Base-by-base conservation (phyloP, 2,888 invertebrate species). In the Ormyrus thymus region DNA sequence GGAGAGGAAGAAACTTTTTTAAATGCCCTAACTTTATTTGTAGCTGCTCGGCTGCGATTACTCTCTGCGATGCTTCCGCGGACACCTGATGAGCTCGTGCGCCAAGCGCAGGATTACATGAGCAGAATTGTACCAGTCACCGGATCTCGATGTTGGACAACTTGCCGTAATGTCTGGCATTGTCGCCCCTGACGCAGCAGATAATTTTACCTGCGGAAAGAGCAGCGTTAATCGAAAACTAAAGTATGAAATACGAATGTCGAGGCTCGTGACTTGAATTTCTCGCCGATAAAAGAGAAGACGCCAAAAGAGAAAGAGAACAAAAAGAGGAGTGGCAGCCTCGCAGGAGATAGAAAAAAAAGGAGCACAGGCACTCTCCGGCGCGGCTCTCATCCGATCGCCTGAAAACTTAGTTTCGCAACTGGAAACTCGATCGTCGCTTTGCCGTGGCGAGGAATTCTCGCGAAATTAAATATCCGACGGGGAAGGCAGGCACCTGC, bases 401-500 rank as follows among this genome's bases (percentile, higher is more conserved):
- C 64, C 66, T 46, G 58, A 70, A 76, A 84, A 84, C 80, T 84
- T 82, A 80, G 75, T 79, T 81, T 70, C 78, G 66, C 48, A 76
- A 80, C 76, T 83, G 78, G 81, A 71, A 79, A 79, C 79, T 75
- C 79, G 71, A 79, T 75, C 79, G 72, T 68, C 76, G 62, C 71
- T 29, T 29, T 29, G 29, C 53, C 68, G 78, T 78, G 81, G 73
- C 66, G 81, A 79, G 74, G 78, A 81, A 84, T 83, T 84, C 81
- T 66, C 81, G 83, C 83, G 85, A 88, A 88, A 88, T 88, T 86
- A 86, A 88, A 88, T 87, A 87, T 88, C 86, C 68, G 82, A 29
- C 61, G 76, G 81, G 62, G 82, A 50, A 78, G 81, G 74, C 7
- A 48, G 5, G 59, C 59, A 75, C 66, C 59, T 59, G 61, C 51